phyloP scores from a whole-genome alignment of 2,797 vertebrate species.

The Pangasius krempfi region DNA sequence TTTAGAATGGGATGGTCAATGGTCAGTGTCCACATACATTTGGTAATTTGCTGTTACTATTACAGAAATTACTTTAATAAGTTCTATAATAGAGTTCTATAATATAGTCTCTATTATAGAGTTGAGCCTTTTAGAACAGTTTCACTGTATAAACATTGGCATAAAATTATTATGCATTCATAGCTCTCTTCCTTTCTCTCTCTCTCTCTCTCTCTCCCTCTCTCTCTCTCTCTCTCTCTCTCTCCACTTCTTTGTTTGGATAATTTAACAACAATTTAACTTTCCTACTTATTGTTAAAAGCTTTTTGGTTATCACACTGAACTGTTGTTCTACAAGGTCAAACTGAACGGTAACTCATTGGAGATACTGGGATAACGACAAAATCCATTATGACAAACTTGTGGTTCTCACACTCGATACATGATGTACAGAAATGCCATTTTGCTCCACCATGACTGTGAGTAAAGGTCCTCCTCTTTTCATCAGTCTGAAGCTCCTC shows the following conservation, averaged over 20 bases:
- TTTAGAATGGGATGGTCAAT: background rate
- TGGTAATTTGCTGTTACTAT: background rate
- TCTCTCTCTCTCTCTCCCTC: background rate
- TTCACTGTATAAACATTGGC: background rate
- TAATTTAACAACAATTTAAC: background rate
- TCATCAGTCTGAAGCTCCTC: conserved; percentile 28
- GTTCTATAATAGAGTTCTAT: too few species aligned
- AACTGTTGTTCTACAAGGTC: conserved; percentile 1
- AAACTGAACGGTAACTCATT: background rate
- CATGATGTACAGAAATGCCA: conserved; percentile 12
- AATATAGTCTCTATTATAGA: background rate
- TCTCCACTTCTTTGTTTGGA: background rate
- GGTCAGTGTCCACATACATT: background rate
- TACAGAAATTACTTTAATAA: background rate
- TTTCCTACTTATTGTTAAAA: background rate
- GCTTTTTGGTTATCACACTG: background rate
- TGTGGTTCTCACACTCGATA: background rate
- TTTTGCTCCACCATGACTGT: conserved; percentile 2
- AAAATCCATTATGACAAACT: background rate
- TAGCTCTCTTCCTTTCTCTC: too few species aligned
- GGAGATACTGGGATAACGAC: background rate
- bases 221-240: background rate
- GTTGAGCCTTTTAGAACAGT: background rate
- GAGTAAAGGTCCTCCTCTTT: conserved; percentile 23
- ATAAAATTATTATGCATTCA: too few species aligned